Evolutionary conservation across 1,140 invertebrate species (phyloP).

Genomic region (Cotesia vestalis): DNA sequence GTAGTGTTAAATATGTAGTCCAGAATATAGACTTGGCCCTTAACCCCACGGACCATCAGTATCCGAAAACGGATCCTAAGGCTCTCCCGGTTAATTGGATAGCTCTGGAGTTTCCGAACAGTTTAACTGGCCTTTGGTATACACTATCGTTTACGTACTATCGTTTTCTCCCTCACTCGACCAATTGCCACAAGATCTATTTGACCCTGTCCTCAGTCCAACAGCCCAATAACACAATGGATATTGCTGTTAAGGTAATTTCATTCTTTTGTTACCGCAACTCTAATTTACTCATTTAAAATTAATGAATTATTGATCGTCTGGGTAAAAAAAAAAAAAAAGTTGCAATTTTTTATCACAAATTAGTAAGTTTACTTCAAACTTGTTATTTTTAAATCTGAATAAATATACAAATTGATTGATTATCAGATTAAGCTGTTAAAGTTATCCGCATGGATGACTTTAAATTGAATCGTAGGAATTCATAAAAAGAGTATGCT

Average conservation of each 20-base stretch:
- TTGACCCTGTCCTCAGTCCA: too few species aligned
- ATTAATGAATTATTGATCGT: too few species aligned
- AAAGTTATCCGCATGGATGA: slow-evolving; percentile 52
- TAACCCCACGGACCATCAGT: background rate
- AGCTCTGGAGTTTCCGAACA: slow-evolving; percentile 65
- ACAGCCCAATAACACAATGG: too few species aligned
- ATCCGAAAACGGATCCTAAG: slow-evolving; percentile 38
- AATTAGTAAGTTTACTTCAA: too few species aligned
- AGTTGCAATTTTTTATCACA: too few species aligned
- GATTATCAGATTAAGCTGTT: slow-evolving; percentile 16
- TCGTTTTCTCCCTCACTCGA: slow-evolving; percentile 1
- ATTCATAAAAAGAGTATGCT: slow-evolving; percentile 63
- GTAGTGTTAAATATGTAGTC: slow-evolving; percentile 66
- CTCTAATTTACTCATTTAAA: too few species aligned
- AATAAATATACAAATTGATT: slow-evolving; percentile 12
- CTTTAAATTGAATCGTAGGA: slow-evolving; percentile 63
- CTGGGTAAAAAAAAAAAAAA: too few species aligned
- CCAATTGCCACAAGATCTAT: too few species aligned
- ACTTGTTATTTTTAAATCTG: too few species aligned
- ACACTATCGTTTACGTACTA: slow-evolving; percentile 45
- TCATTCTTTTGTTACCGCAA: too few species aligned
- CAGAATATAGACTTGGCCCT: slow-evolving; percentile 46
- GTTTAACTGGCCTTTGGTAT: slow-evolving; percentile 63
- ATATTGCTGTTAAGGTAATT: too few species aligned
- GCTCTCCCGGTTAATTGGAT: slow-evolving; percentile 66